Evolutionary conservation across 2,113 vertebrate genomes (phyloP).

Genomic region (Melanerpes aurifrons): DNA sequence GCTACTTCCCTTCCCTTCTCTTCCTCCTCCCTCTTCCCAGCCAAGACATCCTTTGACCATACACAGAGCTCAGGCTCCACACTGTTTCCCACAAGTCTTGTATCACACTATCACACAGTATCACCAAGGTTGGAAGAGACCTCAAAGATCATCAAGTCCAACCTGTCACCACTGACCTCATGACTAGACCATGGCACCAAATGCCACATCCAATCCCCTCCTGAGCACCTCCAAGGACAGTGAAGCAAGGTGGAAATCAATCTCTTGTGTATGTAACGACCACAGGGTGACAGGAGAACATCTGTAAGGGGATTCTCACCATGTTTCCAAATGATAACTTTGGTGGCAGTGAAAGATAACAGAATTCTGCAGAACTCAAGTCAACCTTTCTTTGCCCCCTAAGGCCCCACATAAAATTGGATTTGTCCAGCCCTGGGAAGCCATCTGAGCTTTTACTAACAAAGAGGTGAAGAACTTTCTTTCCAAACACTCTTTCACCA

Average conservation of each 20-base stretch:
- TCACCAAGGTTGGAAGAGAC: too few species aligned
- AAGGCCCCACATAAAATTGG: not conserved
- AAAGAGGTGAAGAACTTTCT: not conserved
- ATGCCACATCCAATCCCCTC: too few species aligned
- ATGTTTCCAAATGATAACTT: accelerated
- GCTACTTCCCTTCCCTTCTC: not conserved
- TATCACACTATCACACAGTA: too few species aligned
- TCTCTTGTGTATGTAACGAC: accelerated
- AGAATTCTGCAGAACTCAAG: not conserved
- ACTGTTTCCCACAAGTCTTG: accelerated
- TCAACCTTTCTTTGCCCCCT: not conserved
- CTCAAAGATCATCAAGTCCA: too few species aligned
- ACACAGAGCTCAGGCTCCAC: accelerated
- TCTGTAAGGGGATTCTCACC: not conserved
- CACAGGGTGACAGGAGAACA: not conserved
- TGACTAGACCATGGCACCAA: too few species aligned
- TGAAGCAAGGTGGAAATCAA: not conserved
- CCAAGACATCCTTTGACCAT: not conserved
- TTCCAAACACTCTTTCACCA: not conserved
- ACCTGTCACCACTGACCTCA: too few species aligned
- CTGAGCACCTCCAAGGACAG: too few species aligned
- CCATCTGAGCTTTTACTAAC: not conserved
- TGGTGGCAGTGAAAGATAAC: not conserved
- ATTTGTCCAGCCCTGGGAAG: not conserved
- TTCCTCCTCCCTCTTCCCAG: not conserved